Percentiles rank a stretch among this genome's conserved stretches.
phyloP scores from a whole-genome alignment of 64 coral and sea anemone genomes.

The Dendronephthya gigantea region DNA sequence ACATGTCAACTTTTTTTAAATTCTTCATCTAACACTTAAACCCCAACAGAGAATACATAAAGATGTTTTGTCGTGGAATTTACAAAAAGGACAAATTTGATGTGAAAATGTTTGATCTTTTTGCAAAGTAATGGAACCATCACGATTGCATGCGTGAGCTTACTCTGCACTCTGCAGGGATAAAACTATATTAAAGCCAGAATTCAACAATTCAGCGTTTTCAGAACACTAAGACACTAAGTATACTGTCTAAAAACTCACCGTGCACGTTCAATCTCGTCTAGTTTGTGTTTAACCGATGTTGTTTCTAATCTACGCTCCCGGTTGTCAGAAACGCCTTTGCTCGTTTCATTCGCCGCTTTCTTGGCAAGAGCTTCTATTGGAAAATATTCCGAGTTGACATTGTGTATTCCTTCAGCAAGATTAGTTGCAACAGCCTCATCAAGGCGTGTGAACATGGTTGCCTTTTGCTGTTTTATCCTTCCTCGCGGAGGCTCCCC shows the following conservation, averaged over 20 bases:
- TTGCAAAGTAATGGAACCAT: too few species aligned
- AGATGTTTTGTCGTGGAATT: too few species aligned
- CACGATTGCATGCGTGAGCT: too few species aligned
- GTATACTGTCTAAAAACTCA: neutral
- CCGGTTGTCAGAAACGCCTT: neutral
- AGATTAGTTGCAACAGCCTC: neutral
- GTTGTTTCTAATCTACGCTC: neutral
- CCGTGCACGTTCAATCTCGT: constrained; percentile 8
- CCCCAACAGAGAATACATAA: too few species aligned
- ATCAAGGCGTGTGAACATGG: neutral
- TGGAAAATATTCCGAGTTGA: constrained; percentile 13
- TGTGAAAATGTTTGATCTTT: too few species aligned
- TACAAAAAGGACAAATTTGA: too few species aligned
- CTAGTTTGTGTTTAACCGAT: neutral
- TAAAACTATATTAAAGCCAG: too few species aligned
- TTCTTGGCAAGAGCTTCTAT: neutral
- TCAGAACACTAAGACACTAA: too few species aligned
- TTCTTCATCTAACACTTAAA: too few species aligned
- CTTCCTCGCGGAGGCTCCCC: neutral
- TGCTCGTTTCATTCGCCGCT: neutral
- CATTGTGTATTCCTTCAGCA: constrained; percentile 8
- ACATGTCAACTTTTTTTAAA: too few species aligned
- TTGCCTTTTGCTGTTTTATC: neutral
- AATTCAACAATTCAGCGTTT: too few species aligned
- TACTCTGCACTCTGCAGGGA: too few species aligned